Evolutionary conservation across 2,888 invertebrate species (phyloP).

Genomic region (Synanthedon formicaeformis): DNA sequence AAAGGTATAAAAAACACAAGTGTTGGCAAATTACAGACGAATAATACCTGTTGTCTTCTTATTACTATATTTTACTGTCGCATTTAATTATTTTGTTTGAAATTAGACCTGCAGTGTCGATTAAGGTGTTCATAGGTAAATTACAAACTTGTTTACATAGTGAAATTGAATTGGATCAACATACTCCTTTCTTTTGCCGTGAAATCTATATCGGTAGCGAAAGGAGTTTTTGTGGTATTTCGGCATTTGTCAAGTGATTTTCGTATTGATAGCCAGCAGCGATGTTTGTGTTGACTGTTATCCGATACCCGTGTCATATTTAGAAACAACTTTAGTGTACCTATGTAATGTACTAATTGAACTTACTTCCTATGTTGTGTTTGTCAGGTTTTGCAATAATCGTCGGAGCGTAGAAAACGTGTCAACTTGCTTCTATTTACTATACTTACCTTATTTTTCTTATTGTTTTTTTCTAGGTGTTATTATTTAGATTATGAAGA

Average conservation of each 20-base stretch:
- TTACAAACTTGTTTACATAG: conserved; percentile 58
- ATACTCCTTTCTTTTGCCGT: conserved; percentile 27
- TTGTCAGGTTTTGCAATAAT: conserved; percentile 61
- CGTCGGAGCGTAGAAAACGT: conserved; percentile 65
- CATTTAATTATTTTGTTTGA: conserved; percentile 16
- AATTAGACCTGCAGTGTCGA: conserved; percentile 19
- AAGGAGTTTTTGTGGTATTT: conserved; percentile 43
- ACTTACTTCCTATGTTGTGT: conserved; percentile 3
- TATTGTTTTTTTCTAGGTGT: conserved; percentile 7
- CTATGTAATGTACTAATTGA: not conserved
- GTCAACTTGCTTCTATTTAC: conserved; percentile 40
- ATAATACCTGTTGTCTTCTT: conserved; percentile 52
- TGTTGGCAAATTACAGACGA: conserved; percentile 60
- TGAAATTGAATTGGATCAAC: conserved; percentile 26
- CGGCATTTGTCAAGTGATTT: conserved; percentile 21
- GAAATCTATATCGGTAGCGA: conserved; percentile 42
- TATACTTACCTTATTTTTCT: conserved; percentile 3
- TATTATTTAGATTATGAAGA: conserved; percentile 14
- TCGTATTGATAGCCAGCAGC: conserved; percentile 39
- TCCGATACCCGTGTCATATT: conserved; percentile 20
- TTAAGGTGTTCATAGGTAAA: conserved; percentile 24
- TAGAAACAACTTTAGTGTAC: not conserved
- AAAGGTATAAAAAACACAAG: conserved; percentile 54
- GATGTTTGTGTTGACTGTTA: conserved; percentile 30
- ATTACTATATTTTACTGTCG: conserved; percentile 21